Evolutionary conservation across 1,140 invertebrate species (phyloP).

Genomic region (Stegodyphus mimosarum): DNA sequence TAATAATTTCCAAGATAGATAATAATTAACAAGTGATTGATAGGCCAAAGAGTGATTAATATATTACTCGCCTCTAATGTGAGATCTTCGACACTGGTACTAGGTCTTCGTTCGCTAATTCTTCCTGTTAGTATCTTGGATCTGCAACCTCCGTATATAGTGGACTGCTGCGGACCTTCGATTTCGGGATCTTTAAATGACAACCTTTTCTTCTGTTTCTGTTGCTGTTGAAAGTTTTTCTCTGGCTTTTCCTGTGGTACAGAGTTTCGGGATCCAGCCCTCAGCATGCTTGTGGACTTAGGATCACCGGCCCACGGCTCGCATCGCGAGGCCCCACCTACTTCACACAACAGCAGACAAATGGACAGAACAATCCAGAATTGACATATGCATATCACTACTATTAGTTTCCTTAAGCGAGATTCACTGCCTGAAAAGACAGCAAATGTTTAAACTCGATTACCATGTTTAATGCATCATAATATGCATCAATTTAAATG

Average conservation of each 20-base stretch:
- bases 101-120: neutral
- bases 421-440: no score
- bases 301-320: neutral
- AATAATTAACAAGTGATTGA: no score
- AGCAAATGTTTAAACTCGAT: no score
- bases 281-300: constrained; percentile 24
- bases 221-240: constrained; percentile 12
- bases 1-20: no score
- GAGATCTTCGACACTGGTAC: constrained; percentile 5
- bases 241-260: constrained; percentile 19
- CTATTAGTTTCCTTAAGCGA: no score
- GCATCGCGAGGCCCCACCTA: no score
- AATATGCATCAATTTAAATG: no score
- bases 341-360: no score
- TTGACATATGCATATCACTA: no score
- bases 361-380: no score
- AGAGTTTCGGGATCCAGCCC: constrained; percentile 18
- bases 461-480: no score
- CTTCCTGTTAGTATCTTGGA: neutral
- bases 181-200: constrained; percentile 51
- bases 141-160: constrained; percentile 15
- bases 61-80: constrained; percentile 34
- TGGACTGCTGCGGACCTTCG: constrained; percentile 18
- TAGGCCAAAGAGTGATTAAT: neutral
- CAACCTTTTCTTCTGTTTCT: constrained; percentile 53